Conservation (phyloP, 2,888 invertebrate species). For the Tipula vernalis region DNA sequence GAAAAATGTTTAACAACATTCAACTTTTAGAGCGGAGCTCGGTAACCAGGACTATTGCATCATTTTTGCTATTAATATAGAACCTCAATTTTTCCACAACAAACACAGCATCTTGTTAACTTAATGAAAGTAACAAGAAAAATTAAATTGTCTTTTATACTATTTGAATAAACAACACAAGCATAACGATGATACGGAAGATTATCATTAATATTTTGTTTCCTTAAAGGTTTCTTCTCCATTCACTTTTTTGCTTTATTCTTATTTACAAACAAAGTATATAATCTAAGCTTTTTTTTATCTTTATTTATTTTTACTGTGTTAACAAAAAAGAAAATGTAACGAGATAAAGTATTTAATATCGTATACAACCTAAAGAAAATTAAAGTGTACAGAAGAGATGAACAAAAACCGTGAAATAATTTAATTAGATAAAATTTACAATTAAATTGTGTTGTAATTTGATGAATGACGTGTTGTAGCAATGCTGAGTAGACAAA, state of each 20-base stretch:
- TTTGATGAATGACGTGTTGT: neutral
- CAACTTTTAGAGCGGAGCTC: too few relatives aligned
- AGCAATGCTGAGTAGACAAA: neutral
- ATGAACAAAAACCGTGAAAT: neutral
- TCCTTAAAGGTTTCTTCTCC: neutral
- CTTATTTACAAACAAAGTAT: neutral
- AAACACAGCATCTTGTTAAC: too few relatives aligned
- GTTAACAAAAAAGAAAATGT: neutral
- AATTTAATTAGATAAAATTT: neutral
- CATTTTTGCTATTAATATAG: too few relatives aligned
- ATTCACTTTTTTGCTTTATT: neutral
- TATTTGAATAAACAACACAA: neutral
- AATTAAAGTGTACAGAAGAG: neutral
- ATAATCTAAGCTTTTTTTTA: neutral
- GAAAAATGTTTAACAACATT: too few relatives aligned
- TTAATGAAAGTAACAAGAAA: neutral
- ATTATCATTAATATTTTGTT: neutral
- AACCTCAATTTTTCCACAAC: too few relatives aligned
- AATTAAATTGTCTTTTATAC: neutral
- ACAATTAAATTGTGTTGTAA: neutral
- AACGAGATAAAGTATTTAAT: neutral
- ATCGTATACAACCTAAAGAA: neutral
- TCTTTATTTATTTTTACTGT: neutral
- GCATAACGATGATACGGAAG: neutral
- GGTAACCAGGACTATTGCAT: too few relatives aligned